These are phyloP conservation scores for Gorsachius goisagi DNA, from an alignment of 2,113 vertebrate genomes.

Conservation along the genomic window DNA sequence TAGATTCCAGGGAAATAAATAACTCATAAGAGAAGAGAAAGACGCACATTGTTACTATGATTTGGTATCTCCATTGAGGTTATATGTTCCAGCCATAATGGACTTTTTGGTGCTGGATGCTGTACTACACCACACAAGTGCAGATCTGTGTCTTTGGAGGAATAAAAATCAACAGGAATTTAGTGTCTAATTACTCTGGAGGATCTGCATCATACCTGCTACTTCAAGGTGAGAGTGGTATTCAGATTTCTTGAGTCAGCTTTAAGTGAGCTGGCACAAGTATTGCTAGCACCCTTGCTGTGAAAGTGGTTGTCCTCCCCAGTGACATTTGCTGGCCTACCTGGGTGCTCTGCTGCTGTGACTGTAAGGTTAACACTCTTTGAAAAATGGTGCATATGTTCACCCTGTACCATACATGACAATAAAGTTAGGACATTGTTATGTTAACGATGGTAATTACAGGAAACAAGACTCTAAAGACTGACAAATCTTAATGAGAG, in stretches of 20 bases:
- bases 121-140: background rate
- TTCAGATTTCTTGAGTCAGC: background rate
- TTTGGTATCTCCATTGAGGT: background rate
- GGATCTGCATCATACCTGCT: background rate
- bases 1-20: conserved; percentile 7
- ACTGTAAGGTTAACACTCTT: background rate
- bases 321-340: background rate
- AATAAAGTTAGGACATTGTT: background rate
- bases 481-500: background rate
- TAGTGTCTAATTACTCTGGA: background rate
- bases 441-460: background rate
- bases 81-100: background rate
- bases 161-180: background rate
- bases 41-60: background rate
- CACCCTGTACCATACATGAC: background rate
- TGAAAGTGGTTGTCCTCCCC: background rate
- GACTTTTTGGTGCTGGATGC: background rate
- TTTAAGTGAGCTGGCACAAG: background rate
- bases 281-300: background rate
- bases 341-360: background rate
- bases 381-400: background rate
- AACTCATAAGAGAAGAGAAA: background rate
- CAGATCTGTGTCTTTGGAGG: background rate
- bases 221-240: background rate
- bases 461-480: background rate